These are phyloP conservation scores for Drosophila cardini DNA, from an alignment of 1,140 invertebrate genomes.

Conservation along the genomic window DNA sequence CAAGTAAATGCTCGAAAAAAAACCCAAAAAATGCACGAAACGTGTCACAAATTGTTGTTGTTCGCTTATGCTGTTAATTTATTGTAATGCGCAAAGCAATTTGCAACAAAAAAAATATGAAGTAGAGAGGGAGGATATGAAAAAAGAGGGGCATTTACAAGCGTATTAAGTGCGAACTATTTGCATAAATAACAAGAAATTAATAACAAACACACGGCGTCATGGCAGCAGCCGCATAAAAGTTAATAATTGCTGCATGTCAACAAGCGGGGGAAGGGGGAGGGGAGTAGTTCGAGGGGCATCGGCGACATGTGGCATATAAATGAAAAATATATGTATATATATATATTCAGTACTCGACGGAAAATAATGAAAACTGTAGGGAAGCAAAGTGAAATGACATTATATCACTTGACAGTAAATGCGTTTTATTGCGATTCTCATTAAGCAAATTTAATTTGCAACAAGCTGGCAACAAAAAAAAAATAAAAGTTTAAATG, in stretches of 20 bases:
- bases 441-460: slow-evolving; percentile 83
- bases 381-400: slow-evolving; percentile 57
- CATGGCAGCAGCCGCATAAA: slow-evolving; percentile 79
- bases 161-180: slow-evolving; percentile 83
- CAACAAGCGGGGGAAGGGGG: slow-evolving; percentile 58
- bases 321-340: slow-evolving; percentile 76
- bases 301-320: slow-evolving; percentile 68
- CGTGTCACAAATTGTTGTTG: slow-evolving; percentile 49
- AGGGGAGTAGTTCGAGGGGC: no score
- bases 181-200: slow-evolving; percentile 84
- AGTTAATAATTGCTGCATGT: slow-evolving; percentile 82
- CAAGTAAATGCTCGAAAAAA: slow-evolving; percentile 18
- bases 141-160: slow-evolving; percentile 50
- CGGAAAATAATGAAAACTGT: slow-evolving; percentile 32
- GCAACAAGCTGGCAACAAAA: slow-evolving; percentile 34
- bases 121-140: slow-evolving; percentile 12
- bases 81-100: slow-evolving; percentile 75
- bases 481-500: slow-evolving; percentile 11
- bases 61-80: slow-evolving; percentile 70
- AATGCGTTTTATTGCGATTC: slow-evolving; percentile 78
- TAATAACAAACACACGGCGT: slow-evolving; percentile 82
- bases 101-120: slow-evolving; percentile 40
- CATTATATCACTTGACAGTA: slow-evolving; percentile 83
- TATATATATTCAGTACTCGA: slow-evolving; percentile 39
- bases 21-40: slow-evolving; percentile 53